These are phyloP conservation scores for Philaenus spumarius DNA, from an alignment of 1,140 invertebrate genomes.

Conservation along the genomic window DNA sequence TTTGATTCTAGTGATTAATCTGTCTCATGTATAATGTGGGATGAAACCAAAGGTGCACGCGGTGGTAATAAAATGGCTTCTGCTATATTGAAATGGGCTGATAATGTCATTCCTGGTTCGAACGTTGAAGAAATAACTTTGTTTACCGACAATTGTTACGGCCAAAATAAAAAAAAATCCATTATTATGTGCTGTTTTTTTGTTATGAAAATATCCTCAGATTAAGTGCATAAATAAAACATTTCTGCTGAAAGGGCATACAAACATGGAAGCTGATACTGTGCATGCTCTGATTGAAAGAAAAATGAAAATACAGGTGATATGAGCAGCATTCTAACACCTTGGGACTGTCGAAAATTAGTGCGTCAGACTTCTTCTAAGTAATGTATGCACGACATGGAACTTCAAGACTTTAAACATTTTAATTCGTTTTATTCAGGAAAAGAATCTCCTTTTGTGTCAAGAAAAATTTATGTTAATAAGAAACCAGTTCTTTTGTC, in stretches of 20 bases:
- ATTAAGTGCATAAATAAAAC: constrained; percentile 15
- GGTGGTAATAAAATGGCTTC: constrained; percentile 21
- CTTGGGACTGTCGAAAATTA: constrained; percentile 12
- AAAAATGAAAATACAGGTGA: constrained; percentile 27
- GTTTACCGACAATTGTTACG: constrained; percentile 3
- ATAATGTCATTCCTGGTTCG: constrained; percentile 13
- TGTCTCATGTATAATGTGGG: constrained; percentile 17
- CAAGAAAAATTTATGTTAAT: background rate
- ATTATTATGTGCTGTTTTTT: background rate
- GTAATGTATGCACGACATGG: constrained; percentile 8
- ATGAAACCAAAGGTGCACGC: constrained; percentile 19
- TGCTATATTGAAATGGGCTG: constrained; percentile 16
- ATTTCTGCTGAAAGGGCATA: constrained; percentile 17
- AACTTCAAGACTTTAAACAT: constrained; percentile 9
- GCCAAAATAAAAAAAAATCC: constrained; percentile 4
- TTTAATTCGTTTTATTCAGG: constrained; percentile 2
- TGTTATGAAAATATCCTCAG: background rate
- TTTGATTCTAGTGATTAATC: constrained; percentile 17
- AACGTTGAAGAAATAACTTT: constrained; percentile 8
- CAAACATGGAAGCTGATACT: constrained; percentile 20
- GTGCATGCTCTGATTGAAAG: too few relatives aligned
- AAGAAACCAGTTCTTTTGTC: constrained; percentile 4
- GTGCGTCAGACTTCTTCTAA: constrained; percentile 10
- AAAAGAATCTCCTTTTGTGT: constrained; percentile 1
- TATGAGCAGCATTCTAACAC: constrained; percentile 9